These are phyloP conservation scores for Hoplodrina ambigua DNA, from an alignment of 2,888 invertebrate genomes.

Conservation along the genomic window DNA sequence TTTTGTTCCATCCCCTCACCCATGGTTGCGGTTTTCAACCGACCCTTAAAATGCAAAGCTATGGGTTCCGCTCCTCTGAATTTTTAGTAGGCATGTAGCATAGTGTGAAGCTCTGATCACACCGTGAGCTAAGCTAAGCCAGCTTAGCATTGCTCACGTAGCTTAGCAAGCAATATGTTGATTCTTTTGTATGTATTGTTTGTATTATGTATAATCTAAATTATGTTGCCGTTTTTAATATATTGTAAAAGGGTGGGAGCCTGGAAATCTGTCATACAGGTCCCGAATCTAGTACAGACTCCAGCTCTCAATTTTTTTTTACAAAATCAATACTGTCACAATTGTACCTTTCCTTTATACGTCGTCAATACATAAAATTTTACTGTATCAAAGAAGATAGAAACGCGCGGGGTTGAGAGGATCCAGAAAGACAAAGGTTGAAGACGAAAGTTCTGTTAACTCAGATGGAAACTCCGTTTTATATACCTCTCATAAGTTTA, in stretches of 20 bases:
- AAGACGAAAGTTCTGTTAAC: background rate
- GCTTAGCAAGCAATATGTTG: background rate
- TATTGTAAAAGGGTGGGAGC: too few relatives aligned
- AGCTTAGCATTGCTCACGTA: background rate
- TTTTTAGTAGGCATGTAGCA: conserved; percentile 52
- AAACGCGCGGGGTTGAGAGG: background rate
- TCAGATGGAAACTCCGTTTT: background rate
- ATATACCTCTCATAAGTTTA: background rate
- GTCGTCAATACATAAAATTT: too few relatives aligned
- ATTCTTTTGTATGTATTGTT: too few relatives aligned
- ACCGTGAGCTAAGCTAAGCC: background rate
- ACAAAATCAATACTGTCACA: too few relatives aligned
- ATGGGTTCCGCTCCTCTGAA: conserved; percentile 46
- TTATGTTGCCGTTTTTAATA: too few relatives aligned
- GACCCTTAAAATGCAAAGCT: conserved; percentile 61
- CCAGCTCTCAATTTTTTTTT: too few relatives aligned
- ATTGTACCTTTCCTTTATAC: too few relatives aligned
- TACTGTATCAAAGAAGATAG: too few relatives aligned
- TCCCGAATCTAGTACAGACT: too few relatives aligned
- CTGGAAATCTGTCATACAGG: too few relatives aligned
- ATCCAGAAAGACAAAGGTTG: rapidly evolving
- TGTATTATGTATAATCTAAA: too few relatives aligned
- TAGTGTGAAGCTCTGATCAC: background rate
- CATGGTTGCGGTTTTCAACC: conserved; percentile 45
- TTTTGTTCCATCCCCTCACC: conserved; percentile 28